Conservation (phyloP, 1,140 invertebrate genomes). For the Aphelenchoides avenae region DNA sequence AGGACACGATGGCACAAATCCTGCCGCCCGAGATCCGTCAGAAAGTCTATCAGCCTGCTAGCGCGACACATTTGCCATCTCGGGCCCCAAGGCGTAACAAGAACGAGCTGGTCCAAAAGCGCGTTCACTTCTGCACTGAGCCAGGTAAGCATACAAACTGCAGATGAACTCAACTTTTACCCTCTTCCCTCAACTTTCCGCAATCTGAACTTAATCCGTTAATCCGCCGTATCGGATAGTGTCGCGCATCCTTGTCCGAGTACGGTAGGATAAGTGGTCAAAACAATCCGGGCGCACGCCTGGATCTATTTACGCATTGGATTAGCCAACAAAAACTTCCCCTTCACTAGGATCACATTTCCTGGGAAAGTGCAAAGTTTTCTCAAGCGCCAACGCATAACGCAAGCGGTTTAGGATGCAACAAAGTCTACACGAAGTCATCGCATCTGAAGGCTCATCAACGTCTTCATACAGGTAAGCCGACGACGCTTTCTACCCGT, state of each 20-base stretch:
- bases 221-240: background rate
- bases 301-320: constrained; percentile 2
- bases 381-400: constrained; percentile 4
- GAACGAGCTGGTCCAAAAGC: constrained; percentile 36
- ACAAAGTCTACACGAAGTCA: constrained; percentile 97
- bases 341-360: background rate
- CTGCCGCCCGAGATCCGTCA: no score
- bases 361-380: constrained; percentile 5
- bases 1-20: no score
- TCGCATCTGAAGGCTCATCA: constrained; percentile 97
- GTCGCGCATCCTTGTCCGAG: background rate
- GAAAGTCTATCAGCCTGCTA: no score
- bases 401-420: constrained; percentile 72
- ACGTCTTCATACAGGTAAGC: constrained; percentile 90
- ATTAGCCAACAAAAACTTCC: constrained; percentile 3
- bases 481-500: background rate
- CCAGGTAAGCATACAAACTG: constrained; percentile 20
- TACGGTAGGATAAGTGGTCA: background rate
- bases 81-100: no score
- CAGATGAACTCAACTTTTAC: background rate
- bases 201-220: constrained; percentile 1
- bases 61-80: no score
- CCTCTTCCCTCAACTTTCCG: background rate
- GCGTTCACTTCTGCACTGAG: constrained; percentile 34
- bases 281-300: background rate